Conservation (phyloP, 2,113 vertebrate species). For the Ptilonorhynchus violaceus region DNA sequence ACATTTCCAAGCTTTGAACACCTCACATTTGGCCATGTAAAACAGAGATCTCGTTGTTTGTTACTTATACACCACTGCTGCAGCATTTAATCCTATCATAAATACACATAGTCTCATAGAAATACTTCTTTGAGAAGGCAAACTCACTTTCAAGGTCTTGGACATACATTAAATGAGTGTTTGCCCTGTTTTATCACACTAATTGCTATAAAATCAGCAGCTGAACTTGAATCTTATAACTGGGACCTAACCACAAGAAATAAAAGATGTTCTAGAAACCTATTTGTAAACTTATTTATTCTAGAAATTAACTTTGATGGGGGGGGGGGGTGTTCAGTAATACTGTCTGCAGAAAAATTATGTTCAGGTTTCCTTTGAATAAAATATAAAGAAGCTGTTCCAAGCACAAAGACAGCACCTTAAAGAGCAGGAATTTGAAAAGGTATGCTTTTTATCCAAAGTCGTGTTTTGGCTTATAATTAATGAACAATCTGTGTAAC, state of each 20-base stretch:
- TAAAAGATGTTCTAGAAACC: neutral
- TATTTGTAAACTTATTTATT: neutral
- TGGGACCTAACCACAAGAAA: neutral
- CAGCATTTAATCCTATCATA: neutral
- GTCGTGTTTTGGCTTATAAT: neutral
- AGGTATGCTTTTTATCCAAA: neutral
- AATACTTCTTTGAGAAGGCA: neutral
- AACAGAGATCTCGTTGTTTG: neutral
- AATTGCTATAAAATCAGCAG: neutral
- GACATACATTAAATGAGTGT: neutral
- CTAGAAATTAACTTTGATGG: neutral
- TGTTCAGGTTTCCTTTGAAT: neutral
- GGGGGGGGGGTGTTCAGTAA: fast-evolving
- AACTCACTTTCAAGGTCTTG: neutral
- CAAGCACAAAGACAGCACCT: neutral
- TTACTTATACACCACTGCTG: neutral
- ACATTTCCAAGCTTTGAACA: neutral
- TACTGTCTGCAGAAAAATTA: neutral
- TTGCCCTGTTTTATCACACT: neutral
- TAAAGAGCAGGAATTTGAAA: neutral
- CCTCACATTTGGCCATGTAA: neutral
- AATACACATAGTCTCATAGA: neutral
- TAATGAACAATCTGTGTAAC: neutral
- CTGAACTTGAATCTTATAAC: neutral
- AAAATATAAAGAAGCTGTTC: neutral